phyloP scores from a whole-genome alignment of 2,888 invertebrate species.

The Eupelmus urozonus region DNA sequence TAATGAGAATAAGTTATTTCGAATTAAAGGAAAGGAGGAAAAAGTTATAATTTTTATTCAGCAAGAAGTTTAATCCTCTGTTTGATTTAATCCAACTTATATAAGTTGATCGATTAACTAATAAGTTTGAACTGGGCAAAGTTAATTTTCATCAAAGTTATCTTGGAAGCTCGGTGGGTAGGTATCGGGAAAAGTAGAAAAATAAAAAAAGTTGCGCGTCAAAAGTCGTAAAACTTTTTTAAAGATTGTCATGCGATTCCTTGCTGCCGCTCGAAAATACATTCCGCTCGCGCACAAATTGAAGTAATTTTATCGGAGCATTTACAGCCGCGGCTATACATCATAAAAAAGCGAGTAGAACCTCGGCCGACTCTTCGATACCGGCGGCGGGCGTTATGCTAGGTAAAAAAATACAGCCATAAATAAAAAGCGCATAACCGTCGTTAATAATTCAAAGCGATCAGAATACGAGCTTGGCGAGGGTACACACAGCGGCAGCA shows the following conservation, averaged over 20 bases:
- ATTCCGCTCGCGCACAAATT: neutral
- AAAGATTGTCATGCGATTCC: neutral
- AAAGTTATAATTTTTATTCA: no score
- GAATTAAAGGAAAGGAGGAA: no score
- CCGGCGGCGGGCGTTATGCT: neutral
- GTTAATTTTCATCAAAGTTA: neutral
- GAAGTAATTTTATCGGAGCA: neutral
- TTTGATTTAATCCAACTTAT: no score
- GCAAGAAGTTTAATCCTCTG: no score
- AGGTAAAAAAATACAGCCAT: neutral
- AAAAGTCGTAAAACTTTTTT: neutral
- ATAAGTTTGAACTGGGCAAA: no score
- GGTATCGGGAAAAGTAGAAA: no score
- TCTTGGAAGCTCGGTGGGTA: no score
- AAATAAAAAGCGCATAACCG: constrained; percentile 18
- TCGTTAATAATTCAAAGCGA: constrained; percentile 37
- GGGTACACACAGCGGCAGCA: neutral
- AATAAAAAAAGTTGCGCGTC: neutral
- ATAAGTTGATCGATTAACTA: no score
- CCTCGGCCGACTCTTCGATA: neutral
- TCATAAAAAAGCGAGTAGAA: neutral
- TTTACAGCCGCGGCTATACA: neutral
- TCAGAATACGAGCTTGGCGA: no score
- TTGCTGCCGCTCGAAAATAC: neutral
- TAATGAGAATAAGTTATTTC: no score